phyloP scores from a whole-genome alignment of 2,797 vertebrate species.

The Antennarius maculatus region DNA sequence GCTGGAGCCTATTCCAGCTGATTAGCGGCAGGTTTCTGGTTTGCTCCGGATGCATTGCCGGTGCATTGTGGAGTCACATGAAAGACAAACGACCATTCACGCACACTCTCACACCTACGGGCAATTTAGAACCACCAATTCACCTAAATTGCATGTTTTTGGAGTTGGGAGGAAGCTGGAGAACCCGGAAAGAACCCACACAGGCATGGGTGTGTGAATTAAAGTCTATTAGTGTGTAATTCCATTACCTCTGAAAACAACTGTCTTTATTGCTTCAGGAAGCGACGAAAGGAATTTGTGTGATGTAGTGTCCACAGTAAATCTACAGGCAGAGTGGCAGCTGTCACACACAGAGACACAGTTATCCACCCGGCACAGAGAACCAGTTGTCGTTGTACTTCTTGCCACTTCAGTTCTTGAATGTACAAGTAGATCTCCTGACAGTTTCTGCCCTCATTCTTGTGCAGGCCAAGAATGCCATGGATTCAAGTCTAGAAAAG shows the following conservation, averaged over 20 bases:
- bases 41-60: no score
- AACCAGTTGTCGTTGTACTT: conserved; percentile 61
- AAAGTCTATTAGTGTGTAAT: conserved; percentile 39
- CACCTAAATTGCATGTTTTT: no score
- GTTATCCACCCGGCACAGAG: conserved; percentile 18
- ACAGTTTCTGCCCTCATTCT: conserved; percentile 26
- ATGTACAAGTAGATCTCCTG: conserved; percentile 20
- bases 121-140: no score
- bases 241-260: conserved; percentile 43
- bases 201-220: conserved; percentile 19
- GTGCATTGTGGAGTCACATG: no score
- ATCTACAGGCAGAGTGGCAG: conserved; percentile 55
- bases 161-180: no score
- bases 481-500: conserved; percentile 19
- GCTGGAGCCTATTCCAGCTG: no score
- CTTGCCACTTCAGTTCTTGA: conserved; percentile 27
- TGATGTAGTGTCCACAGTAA: conserved; percentile 56
- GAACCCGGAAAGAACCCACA: no score
- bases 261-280: conserved; percentile 26
- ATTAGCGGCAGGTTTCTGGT: no score
- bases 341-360: conserved; percentile 38
- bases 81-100: no score
- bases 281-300: conserved; percentile 39
- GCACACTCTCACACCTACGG: no score
- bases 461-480: neutral